These are phyloP conservation scores for Clepsis dumicolana DNA, from an alignment of 2,888 invertebrate genomes.

Conservation along the genomic window DNA sequence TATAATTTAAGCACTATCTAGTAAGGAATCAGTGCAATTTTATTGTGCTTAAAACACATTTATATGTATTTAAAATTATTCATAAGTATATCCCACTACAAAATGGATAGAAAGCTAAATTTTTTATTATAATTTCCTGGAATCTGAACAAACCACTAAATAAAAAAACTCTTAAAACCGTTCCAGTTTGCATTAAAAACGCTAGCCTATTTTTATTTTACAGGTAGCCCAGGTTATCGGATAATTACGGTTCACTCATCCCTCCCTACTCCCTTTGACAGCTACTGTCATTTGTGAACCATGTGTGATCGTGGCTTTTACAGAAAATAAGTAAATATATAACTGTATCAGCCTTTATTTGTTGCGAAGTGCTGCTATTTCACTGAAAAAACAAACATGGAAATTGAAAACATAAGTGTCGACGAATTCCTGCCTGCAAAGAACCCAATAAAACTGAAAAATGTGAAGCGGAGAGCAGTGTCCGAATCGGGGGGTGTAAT, in stretches of 20 bases:
- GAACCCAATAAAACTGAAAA: conserved; percentile 77
- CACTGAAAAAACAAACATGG: conserved; percentile 62
- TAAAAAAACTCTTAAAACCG: background rate
- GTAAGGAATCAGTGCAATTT: background rate
- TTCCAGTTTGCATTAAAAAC: conserved; percentile 4
- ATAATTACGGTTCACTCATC: conserved; percentile 23
- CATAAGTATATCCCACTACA: background rate
- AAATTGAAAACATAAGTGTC: conserved; percentile 81
- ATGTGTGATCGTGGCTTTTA: conserved; percentile 54
- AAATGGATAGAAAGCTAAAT: background rate
- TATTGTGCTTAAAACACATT: background rate
- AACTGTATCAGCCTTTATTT: background rate
- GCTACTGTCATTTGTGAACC: conserved; percentile 51
- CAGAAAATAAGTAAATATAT: conserved; percentile 33
- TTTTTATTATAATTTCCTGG: background rate
- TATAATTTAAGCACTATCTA: background rate
- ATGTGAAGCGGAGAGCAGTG: conserved; percentile 81
- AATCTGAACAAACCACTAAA: background rate
- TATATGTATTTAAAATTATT: background rate
- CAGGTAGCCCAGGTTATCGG: background rate
- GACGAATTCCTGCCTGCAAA: conserved; percentile 84
- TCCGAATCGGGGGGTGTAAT: conserved; percentile 85
- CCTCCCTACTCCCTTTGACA: conserved; percentile 47
- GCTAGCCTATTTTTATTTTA: background rate
- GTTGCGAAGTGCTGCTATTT: background rate